A percentile compares a stretch with the other conserved stretches of the same genome.
These are phyloP conservation scores for Phortica magna DNA, from an alignment of 2,888 invertebrate species.

Conservation along the genomic window DNA sequence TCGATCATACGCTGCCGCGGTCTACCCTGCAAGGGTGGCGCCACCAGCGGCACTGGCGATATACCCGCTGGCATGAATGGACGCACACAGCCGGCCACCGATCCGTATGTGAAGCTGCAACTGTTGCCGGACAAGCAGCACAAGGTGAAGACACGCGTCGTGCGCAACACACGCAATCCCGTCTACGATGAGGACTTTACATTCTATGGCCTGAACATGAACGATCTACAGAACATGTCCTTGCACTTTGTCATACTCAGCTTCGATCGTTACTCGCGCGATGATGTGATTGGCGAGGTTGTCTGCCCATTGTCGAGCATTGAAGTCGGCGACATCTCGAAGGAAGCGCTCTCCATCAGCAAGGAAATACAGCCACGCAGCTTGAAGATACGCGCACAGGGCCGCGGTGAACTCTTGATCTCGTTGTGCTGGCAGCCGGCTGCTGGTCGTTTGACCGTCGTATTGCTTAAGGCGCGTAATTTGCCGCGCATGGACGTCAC, in stretches of 20 bases:
- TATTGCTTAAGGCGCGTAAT: constrained; percentile 97
- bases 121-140: constrained; percentile 98
- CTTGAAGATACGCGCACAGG: constrained; percentile 94
- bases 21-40: constrained; percentile 82
- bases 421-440: constrained; percentile 99
- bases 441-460: constrained; percentile 95
- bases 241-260: constrained; percentile 95
- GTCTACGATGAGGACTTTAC: constrained; percentile 99
- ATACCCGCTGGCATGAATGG: constrained; percentile 77
- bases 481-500: constrained; percentile 99
- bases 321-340: constrained; percentile 84
- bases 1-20: constrained; percentile 94
- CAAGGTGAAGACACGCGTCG: constrained; percentile 96
- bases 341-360: constrained; percentile 89
- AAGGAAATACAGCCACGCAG: constrained; percentile 95
- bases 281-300: constrained; percentile 98
- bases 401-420: constrained; percentile 95
- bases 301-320: constrained; percentile 87
- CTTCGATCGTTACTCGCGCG: constrained; percentile 98
- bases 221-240: constrained; percentile 92
- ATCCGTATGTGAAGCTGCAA: constrained; percentile 99
- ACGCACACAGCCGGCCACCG: constrained; percentile 79
- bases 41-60: constrained; percentile 80
- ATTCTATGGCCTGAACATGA: constrained; percentile 94
- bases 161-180: constrained; percentile 96